Evolutionary conservation across 2,113 vertebrate genomes (phyloP), one percentile per base, ranked within the genome.

Genomic region (Neogobius melanostomus): DNA sequence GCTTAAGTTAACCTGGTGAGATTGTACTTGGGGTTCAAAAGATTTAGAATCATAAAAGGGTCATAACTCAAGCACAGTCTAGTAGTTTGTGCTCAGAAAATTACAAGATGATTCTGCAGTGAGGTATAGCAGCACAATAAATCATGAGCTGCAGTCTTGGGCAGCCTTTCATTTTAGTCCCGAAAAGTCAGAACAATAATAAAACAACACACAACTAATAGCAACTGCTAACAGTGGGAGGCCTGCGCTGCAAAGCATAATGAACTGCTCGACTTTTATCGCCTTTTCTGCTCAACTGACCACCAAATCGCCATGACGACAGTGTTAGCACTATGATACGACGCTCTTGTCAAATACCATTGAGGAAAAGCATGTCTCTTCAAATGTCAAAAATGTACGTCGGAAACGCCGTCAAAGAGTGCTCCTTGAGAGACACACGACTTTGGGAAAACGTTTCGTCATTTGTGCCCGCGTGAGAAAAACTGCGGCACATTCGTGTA

Each of bases 121-220:
- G 7, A 9, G 44, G 59, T 45, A 61, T 44, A 16, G 14, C 21
- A 15, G 8, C 49, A 51, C 10, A 62, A 11, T 61, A 42, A 68
- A 28, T 17, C 17, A 0, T 74, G 69, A 54, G 49, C 28, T 12
- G 45, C 4, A 49, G 11, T 64, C 70, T 66, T 70, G 56, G 56
- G 62, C 76, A 76, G 61, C 76, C 76, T 79, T 69, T 46, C 83
- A 83, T 80, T 80, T 79, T 9, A 54, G 62, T 65, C 48, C 42
- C 49, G 64, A 76, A 71, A 69, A 64, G 54, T 53, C 59, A 64
- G 48, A 77, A 53, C 28, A 7, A n/a, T n/a, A 21, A 49, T 50
- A 71, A 52, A 66, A 50, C 21, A 36, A 60, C 60, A 36, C 63
- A 54, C 66, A 45, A 36, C 2, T 36, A 36, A 3, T 16, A 8